Percentiles rank a stretch among this genome's conserved stretches.
phyloP scores from a whole-genome alignment of 2,797 vertebrate species.

The Fundulus diaphanus region DNA sequence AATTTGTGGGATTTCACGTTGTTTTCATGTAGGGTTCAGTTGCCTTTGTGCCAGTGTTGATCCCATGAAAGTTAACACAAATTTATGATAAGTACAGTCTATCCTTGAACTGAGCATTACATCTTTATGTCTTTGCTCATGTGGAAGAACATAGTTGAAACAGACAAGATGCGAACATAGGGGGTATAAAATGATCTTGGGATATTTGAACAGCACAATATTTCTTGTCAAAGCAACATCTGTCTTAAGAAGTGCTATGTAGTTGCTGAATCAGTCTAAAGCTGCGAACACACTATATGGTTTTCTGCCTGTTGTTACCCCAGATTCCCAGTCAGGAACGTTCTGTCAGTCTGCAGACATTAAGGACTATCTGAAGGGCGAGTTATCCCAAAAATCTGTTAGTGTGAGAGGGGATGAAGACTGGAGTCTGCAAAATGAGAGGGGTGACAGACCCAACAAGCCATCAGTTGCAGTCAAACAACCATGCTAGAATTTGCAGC shows the following conservation, averaged over 20 bases:
- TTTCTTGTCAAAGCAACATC: background rate
- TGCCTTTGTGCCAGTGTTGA: slow-evolving; percentile 15
- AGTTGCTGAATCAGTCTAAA: background rate
- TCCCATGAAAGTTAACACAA: slow-evolving; percentile 28
- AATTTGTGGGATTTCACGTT: slow-evolving; percentile 10
- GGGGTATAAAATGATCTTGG: background rate
- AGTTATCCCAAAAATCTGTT: background rate
- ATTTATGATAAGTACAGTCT: slow-evolving; percentile 3
- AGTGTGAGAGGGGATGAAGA: too few species aligned
- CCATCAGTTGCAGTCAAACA: too few species aligned
- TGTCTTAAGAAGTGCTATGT: background rate
- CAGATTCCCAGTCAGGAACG: background rate
- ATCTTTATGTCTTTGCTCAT: background rate
- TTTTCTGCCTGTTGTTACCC: background rate
- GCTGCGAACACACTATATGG: background rate
- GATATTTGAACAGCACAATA: background rate
- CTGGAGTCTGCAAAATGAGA: too few species aligned
- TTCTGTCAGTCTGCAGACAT: background rate
- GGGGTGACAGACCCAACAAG: too few species aligned
- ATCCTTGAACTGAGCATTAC: slow-evolving; percentile 11
- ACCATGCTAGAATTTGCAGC: too few species aligned
- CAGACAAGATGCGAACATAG: slow-evolving; percentile 10
- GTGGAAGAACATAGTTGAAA: slow-evolving; percentile 20
- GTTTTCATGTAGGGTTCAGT: slow-evolving; percentile 20
- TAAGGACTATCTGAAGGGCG: background rate